phyloP scores from a whole-genome alignment of 2,888 invertebrate genomes.

The Epinotia brunnichana region DNA sequence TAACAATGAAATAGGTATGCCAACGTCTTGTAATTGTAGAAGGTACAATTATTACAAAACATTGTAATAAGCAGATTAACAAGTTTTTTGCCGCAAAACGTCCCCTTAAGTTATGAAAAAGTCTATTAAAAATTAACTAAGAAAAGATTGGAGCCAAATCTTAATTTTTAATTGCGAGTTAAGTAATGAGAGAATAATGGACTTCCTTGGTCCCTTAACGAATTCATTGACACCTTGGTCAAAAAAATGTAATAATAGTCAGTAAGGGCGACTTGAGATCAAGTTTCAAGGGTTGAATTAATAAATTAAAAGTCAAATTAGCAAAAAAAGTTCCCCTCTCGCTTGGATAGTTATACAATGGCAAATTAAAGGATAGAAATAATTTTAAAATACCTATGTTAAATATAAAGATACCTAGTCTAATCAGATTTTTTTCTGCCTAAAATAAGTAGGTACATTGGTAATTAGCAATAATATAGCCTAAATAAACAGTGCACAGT shows the following conservation, averaged over 20 bases:
- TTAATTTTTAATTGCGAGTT: conserved; percentile 76
- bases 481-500: background rate
- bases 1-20: conserved; percentile 23
- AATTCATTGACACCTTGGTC: conserved; percentile 70
- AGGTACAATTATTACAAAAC: conserved; percentile 51
- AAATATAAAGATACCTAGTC: background rate
- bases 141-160: conserved; percentile 56
- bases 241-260: conserved; percentile 62
- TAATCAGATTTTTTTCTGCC: conserved; percentile 7
- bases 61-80: conserved; percentile 71
- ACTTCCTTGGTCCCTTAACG: conserved; percentile 63
- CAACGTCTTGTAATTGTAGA: conserved; percentile 6
- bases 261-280: conserved; percentile 47
- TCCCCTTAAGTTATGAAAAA: conserved; percentile 52
- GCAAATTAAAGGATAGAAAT: background rate
- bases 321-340: conserved; percentile 37
- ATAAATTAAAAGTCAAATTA: conserved; percentile 25
- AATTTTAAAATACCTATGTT: background rate
- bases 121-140: conserved; percentile 63
- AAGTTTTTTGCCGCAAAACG: conserved; percentile 49
- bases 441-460: background rate
- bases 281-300: conserved; percentile 41
- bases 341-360: background rate
- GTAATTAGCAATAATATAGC: background rate
- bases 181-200: conserved; percentile 62